A percentile compares a stretch with the other conserved stretches of the same genome.
These are phyloP conservation scores for Microcebus jonahi DNA, from an alignment of 2,113 vertebrate genomes.

Conservation along the genomic window DNA sequence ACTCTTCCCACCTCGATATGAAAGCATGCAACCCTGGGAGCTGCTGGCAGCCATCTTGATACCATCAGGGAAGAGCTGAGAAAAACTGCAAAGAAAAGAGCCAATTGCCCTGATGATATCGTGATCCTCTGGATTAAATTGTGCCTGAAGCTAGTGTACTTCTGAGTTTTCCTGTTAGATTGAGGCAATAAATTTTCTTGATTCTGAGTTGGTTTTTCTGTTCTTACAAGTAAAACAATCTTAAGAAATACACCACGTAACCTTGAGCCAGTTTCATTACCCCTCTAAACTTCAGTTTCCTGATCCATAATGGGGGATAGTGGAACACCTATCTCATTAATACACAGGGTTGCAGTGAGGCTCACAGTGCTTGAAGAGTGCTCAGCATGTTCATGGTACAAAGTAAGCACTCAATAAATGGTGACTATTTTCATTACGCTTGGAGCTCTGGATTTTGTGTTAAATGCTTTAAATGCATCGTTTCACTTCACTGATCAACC, in stretches of 20 bases:
- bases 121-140: not conserved
- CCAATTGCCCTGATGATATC: not conserved
- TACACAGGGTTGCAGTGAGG: not conserved
- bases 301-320: not conserved
- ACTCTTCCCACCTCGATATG: not conserved
- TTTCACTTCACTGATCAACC: not conserved
- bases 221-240: constrained; percentile 30
- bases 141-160: not conserved
- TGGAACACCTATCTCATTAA: not conserved
- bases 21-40: not conserved
- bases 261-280: not conserved
- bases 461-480: not conserved
- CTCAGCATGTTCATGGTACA: not conserved
- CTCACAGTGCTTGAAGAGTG: not conserved
- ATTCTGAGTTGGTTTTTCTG: constrained; percentile 25
- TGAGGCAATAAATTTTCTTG: not conserved
- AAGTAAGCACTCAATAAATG: not conserved
- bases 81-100: not conserved
- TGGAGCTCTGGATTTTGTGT: not conserved
- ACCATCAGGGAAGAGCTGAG: not conserved
- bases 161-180: not conserved
- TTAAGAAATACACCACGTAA: not conserved
- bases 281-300: not conserved
- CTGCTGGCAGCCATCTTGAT: not conserved
- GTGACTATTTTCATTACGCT: not conserved